Conservation (phyloP, 2,113 vertebrate genomes). For the Alces alces region DNA sequence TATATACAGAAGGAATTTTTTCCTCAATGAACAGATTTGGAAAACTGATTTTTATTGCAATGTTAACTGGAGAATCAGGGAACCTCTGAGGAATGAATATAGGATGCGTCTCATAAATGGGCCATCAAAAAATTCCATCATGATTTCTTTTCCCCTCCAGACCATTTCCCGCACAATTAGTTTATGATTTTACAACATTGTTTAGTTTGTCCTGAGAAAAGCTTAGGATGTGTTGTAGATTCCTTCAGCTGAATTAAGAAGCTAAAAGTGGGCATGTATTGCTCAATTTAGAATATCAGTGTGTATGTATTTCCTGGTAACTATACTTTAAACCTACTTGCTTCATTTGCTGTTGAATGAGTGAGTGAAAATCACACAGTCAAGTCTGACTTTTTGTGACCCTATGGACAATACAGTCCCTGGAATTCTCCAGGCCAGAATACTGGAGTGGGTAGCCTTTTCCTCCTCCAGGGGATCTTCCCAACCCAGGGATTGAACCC, state of each 20-base stretch:
- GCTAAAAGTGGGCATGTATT: background rate
- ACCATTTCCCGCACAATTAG: background rate
- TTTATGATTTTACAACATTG: background rate
- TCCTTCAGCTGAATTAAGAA: background rate
- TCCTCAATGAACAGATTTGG: conserved; percentile 45
- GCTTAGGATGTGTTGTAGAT: background rate
- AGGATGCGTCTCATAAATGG: background rate
- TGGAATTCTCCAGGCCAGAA: background rate
- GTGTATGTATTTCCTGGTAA: background rate
- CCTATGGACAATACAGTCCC: background rate
- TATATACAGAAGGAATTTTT: background rate
- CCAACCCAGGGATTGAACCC: background rate
- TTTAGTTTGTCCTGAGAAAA: background rate
- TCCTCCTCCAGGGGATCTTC: background rate
- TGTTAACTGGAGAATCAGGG: conserved; percentile 19
- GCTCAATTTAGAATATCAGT: background rate
- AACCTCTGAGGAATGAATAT: background rate
- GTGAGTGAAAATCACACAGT: background rate
- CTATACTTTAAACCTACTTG: background rate
- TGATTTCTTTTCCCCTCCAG: background rate
- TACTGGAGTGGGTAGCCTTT: background rate
- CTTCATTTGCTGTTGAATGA: background rate
- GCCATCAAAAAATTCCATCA: background rate
- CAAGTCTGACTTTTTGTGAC: background rate
- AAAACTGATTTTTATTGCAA: conserved; percentile 8